Base-by-base conservation (phyloP, 23 tunicate species). In the Aplidium turbinatum region DNA sequence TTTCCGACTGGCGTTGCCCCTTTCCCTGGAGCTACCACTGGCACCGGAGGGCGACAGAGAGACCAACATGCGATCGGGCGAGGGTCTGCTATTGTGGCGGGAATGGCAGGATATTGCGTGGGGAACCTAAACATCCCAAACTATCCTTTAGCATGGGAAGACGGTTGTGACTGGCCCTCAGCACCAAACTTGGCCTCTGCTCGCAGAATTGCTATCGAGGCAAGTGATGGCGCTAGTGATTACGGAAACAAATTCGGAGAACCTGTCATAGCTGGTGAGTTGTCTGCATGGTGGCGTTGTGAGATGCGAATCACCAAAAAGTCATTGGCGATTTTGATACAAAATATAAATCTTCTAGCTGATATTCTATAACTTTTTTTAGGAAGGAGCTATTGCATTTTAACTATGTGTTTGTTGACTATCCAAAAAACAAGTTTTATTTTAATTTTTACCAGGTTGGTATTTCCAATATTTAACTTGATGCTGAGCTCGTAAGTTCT, bases 1-100 rank as follows among this genome's bases (percentile, higher is more conserved):
- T 89, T 89, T 70, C 96, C 96, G 1, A 89, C 96, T 47, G 96
- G 96, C 1, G 89, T 89, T 11, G 89, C 96, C 16, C 96, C 96
- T 0, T 89, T 89, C 71, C 96, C 96, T 33, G 96, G 96, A 13
- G 96, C 96, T 19, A 63, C 96, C 32, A 89, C 96, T 0, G 96
- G 96, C 76, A 66, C 89, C n/a, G 96, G 96, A 52, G 96, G 96
- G 63, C 63, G 96, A 25, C 96, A 89, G 35, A 82, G 96, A 83
- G 96, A 89, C 51, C 89, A 82, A 39, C 96, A 89, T 79, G 89
- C 96, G 1, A 85, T 85, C 33, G 94, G 76, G 3, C 64, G 89
- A 30, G 96, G 96, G 24, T 63, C 96, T 16, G 70, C 63, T 63
- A 71, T 89, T 2, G 85, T 78, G 2, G 96, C 96, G 3, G 96